Evolutionary conservation across 2,797 vertebrate genomes (phyloP).

Genomic region (Linurgus olivaceus): DNA sequence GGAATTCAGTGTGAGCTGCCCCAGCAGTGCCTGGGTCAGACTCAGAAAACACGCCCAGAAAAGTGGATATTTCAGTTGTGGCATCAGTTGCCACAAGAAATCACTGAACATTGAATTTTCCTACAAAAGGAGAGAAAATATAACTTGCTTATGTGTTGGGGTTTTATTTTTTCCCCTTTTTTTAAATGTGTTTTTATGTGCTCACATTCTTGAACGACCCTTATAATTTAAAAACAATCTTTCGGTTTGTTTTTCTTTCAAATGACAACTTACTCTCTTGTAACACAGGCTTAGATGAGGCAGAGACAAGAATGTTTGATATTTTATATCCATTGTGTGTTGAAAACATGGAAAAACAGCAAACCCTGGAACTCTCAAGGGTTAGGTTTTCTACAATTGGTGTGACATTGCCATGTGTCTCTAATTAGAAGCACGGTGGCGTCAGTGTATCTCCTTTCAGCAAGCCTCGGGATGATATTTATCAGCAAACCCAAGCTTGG

Average conservation of each 20-base stretch:
- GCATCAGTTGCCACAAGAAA: background rate
- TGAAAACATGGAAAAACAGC: conserved; percentile 35
- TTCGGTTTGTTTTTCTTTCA: conserved; percentile 42
- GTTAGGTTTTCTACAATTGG: conserved; percentile 44
- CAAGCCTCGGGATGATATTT: conserved; percentile 62
- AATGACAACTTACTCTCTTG: background rate
- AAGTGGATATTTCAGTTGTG: background rate
- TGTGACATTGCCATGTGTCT: conserved; percentile 63
- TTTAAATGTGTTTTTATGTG: background rate
- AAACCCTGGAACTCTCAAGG: conserved; percentile 43
- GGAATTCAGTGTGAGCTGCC: fast-evolving
- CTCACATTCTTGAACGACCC: background rate
- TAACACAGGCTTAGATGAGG: conserved; percentile 22
- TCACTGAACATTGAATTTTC: background rate
- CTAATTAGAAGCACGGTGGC: conserved; percentile 58
- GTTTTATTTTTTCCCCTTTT: background rate
- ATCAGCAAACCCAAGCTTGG: conserved; percentile 55
- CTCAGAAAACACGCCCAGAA: background rate
- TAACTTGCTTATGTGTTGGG: background rate
- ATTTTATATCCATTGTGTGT: conserved; percentile 51
- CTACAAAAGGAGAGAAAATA: background rate
- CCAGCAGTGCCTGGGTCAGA: background rate
- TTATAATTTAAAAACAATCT: background rate
- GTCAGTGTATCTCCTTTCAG: conserved; percentile 70
- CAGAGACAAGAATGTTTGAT: conserved; percentile 39